phyloP scores from a whole-genome alignment of 2,113 vertebrate genomes.

The Geococcyx californianus region DNA sequence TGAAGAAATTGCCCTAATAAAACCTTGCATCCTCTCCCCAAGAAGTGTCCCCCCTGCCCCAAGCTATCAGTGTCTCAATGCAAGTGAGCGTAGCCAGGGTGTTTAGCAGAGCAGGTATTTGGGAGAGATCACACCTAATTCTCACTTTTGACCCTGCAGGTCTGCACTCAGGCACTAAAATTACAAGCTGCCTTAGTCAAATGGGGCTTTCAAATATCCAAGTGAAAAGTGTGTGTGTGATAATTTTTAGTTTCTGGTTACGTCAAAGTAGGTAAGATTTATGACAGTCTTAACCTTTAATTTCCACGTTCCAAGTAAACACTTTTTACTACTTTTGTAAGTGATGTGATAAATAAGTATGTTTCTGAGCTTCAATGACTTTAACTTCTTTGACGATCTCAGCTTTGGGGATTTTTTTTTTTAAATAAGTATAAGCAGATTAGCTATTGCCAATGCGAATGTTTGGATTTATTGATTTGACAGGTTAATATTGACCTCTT shows the following conservation, averaged over 20 bases:
- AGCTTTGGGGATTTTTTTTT: neutral
- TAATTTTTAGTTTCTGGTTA: neutral
- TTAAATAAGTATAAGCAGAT: neutral
- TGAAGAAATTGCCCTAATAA: slow-evolving; percentile 58
- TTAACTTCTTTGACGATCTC: neutral
- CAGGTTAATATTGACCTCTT: slow-evolving; percentile 23
- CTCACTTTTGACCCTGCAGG: neutral
- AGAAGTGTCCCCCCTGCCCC: neutral
- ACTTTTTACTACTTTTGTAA: neutral
- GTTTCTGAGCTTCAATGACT: neutral
- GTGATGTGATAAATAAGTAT: neutral
- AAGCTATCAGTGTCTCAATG: neutral
- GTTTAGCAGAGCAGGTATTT: neutral
- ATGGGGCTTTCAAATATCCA: neutral
- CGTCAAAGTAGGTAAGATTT: slow-evolving; percentile 8
- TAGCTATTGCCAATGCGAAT: neutral
- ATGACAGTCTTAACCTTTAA: neutral
- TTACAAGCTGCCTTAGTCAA: neutral
- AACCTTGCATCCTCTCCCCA: neutral
- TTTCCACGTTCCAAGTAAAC: neutral
- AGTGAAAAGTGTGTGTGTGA: neutral
- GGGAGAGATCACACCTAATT: neutral
- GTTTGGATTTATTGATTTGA: slow-evolving; percentile 30
- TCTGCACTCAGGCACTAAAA: neutral
- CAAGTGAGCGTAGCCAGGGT: slow-evolving; percentile 4